phyloP scores from a whole-genome alignment of 37 sponge, comb jelly and placozoan species.

The Ianthella basta region DNA sequence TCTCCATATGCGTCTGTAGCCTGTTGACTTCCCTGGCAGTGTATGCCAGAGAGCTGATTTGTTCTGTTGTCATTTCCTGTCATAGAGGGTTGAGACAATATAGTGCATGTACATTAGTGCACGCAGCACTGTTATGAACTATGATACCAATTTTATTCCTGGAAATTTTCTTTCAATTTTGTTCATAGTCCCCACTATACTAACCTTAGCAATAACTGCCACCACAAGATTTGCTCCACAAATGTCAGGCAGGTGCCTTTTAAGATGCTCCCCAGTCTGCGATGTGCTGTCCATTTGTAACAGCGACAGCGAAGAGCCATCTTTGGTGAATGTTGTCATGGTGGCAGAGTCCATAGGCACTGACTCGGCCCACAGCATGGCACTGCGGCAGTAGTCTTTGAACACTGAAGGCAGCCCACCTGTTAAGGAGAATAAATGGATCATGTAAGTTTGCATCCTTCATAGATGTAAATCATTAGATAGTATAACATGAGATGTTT shows the following conservation, averaged over 20 bases:
- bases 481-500: background rate
- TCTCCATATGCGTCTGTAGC: background rate
- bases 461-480: background rate
- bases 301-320: background rate
- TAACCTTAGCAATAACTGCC: background rate
- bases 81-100: no score
- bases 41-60: background rate
- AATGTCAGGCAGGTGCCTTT: background rate
- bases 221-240: constrained; percentile 11
- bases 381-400: constrained; percentile 2
- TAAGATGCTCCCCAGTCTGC: background rate
- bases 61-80: no score
- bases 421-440: background rate
- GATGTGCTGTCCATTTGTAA: background rate
- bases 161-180: no score
- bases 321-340: background rate
- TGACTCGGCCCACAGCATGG: background rate
- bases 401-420: constrained; percentile 3
- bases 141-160: no score
- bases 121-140: no score
- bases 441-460: background rate
- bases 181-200: no score
- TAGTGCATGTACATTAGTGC: no score
- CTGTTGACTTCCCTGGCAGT: constrained; percentile 22
- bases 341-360: background rate